phyloP scores from a whole-genome alignment of 2,113 vertebrate genomes.

The Ciconia boyciana region DNA sequence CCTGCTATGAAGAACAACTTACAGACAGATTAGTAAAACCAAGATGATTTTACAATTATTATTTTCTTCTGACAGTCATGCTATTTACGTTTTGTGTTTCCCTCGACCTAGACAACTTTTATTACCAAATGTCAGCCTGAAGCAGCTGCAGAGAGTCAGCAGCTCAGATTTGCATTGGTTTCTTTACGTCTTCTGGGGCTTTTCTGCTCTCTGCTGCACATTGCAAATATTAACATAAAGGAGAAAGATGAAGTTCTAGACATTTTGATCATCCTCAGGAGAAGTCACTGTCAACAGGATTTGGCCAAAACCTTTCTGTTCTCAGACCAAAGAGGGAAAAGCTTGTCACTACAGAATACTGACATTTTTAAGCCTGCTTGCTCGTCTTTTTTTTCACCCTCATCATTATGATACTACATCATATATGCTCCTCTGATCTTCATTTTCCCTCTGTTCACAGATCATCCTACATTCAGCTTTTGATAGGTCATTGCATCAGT shows the following conservation, averaged over 20 bases:
- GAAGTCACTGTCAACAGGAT: background rate
- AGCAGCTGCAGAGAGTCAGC: background rate
- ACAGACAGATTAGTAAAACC: conserved; percentile 16
- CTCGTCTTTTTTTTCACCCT: background rate
- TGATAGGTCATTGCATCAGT: background rate
- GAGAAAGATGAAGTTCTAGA: background rate
- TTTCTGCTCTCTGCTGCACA: conserved; percentile 5
- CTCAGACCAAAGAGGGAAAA: background rate
- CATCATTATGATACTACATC: background rate
- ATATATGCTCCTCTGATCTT: background rate
- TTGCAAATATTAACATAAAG: background rate
- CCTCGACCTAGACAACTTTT: background rate
- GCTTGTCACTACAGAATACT: background rate
- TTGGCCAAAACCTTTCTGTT: background rate
- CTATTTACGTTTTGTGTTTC: background rate
- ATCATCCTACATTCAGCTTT: background rate
- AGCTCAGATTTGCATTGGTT: background rate
- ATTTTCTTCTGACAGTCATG: conserved; percentile 11
- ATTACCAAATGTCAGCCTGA: background rate
- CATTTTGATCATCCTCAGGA: background rate
- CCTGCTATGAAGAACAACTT: background rate
- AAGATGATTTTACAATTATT: conserved; percentile 35
- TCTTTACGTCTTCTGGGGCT: background rate
- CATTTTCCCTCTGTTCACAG: background rate
- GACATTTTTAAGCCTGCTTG: background rate